Evolutionary conservation across 2,797 vertebrate genomes (phyloP), one percentile per base, ranked within the genome.

Genomic region (Acanthurus lineatus): DNA sequence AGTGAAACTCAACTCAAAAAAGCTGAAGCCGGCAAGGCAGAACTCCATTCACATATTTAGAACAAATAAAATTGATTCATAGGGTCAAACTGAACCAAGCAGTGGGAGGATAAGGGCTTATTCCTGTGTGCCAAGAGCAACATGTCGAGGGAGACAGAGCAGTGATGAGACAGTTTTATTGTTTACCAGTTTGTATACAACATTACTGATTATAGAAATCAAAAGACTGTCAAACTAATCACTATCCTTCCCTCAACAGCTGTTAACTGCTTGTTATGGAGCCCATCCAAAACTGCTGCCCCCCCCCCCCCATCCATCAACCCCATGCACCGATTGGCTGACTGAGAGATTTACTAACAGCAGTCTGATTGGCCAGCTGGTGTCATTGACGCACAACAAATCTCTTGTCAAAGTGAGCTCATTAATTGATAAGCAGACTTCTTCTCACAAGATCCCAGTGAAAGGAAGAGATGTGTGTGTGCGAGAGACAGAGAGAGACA

Each of bases 341-440:
- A 14, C 42, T 5, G 70, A 38, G 35, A 66, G 69, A 54, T 68
- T 72, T 72, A 58, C 62, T 56, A 69, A 82, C 71, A 70, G 83
- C 72, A 62, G 59, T 81, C 20, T 78, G 44, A 88, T 76, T 79
- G 81, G 81, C 83, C 76, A 78, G 84, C 69, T 58, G 68, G 42
- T 79, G 82, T 69, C 58, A 47, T 9, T 91, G 87, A 85, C 76
- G 80, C 77, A 86, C 78, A 83, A 22, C 71, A 91, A 91, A 90
- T 88, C 79, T 71, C 83, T 75, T 87, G 70, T 85, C 72, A 82
- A 85, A 77, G 63, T 63, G 64, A 84, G 79, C 74, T 86, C 75
- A 89, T 88, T 77, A 81, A 90, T 66, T 83, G 85, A 88, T 91
- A 79, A 81, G 69, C 62, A 58, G 75, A 76, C 63, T 63, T 75